A percentile compares a stretch with the other conserved stretches of the same genome.
Evolutionary conservation across 2,113 vertebrate species (phyloP).

Genomic region (Brachyhypopomus occidentalis): DNA sequence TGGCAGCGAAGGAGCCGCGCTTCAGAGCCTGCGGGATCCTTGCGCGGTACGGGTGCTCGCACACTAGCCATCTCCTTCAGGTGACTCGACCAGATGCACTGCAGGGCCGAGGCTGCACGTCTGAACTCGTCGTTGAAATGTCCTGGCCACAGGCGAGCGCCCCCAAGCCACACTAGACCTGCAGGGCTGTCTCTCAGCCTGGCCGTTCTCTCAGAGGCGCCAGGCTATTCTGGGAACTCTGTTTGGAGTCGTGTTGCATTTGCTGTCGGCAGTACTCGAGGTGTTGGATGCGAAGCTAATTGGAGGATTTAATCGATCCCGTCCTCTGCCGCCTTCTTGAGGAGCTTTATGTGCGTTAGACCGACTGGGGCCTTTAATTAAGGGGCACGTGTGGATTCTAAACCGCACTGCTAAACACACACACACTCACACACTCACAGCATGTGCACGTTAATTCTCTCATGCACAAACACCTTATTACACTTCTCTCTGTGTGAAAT

Average conservation of each 20-base stretch:
- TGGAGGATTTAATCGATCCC: slow-evolving; percentile 8
- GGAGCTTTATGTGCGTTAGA: neutral
- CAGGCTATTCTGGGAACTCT: slow-evolving; percentile 21
- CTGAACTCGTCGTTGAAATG: no score
- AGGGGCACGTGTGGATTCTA: slow-evolving; percentile 12
- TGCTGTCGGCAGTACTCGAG: neutral
- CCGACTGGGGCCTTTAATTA: neutral
- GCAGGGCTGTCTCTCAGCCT: neutral
- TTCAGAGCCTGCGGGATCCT: neutral
- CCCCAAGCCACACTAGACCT: no score
- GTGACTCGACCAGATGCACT: no score
- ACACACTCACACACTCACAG: neutral
- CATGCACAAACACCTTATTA: neutral
- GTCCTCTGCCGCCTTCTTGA: neutral
- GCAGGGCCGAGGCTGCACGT: no score
- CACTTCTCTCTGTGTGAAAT: neutral
- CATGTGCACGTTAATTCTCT: neutral
- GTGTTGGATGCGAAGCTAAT: slow-evolving; percentile 18
- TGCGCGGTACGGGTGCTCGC: no score
- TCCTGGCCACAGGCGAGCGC: no score
- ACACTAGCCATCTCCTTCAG: no score
- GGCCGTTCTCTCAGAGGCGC: slow-evolving; percentile 14
- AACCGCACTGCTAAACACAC: neutral
- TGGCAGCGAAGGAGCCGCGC: neutral
- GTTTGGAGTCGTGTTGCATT: neutral